These are phyloP conservation scores for Lasaia peninsularis DNA, from an alignment of 1,140 invertebrate species.

Conservation along the genomic window DNA sequence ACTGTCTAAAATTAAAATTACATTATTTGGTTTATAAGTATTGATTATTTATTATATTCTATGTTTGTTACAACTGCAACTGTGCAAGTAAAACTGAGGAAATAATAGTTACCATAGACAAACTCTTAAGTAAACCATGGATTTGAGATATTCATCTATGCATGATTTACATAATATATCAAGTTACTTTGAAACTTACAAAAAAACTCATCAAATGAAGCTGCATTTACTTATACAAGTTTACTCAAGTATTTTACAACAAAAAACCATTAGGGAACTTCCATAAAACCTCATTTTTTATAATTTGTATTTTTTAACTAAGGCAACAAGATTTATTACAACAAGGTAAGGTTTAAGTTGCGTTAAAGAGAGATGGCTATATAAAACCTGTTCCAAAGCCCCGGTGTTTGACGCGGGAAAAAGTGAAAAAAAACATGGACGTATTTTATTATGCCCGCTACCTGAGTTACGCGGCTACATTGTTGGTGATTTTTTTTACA, in stretches of 20 bases:
- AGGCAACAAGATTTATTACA: conserved; percentile 10
- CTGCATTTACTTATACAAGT: conserved; percentile 4
- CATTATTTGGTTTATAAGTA: too few relatives aligned
- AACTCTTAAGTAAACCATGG: too few relatives aligned
- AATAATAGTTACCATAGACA: too few relatives aligned
- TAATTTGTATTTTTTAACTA: conserved; percentile 12
- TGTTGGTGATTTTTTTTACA: conserved; percentile 37
- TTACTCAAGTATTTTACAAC: conserved; percentile 6
- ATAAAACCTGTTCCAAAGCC: conserved; percentile 37
- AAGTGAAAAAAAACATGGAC: conserved; percentile 39
- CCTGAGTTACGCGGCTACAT: conserved; percentile 60
- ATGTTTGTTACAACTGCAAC: too few relatives aligned
- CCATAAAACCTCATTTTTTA: conserved; percentile 11
- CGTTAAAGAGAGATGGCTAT: conserved; percentile 25
- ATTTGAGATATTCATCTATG: too few relatives aligned
- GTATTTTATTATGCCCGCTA: conserved; percentile 60
- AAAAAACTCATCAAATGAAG: conserved; percentile 10
- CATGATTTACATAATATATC: too few relatives aligned
- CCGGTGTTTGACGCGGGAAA: conserved; percentile 37
- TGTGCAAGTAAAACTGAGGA: too few relatives aligned
- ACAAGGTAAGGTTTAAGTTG: conserved; percentile 13
- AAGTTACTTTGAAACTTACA: background rate
- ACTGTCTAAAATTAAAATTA: too few relatives aligned
- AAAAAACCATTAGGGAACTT: conserved; percentile 10
- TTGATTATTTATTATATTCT: too few relatives aligned